These are phyloP conservation scores for Pachypanchax playfairii DNA, from an alignment of 2,113 vertebrate genomes.

Conservation along the genomic window DNA sequence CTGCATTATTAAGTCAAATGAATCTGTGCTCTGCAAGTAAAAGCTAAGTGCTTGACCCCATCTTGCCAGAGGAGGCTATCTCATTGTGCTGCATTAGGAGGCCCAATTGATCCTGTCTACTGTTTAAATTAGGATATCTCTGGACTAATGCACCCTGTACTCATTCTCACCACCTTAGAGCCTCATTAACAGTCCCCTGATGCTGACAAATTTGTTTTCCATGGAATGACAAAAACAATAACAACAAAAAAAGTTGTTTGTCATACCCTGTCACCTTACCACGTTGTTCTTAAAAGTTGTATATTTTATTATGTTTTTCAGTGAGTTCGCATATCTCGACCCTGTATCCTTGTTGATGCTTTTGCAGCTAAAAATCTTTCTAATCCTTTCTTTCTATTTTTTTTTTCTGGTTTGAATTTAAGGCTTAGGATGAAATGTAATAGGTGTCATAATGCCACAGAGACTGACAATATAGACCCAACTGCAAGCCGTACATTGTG, in stretches of 20 bases:
- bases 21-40: constrained; percentile 38
- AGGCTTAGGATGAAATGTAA: constrained; percentile 36
- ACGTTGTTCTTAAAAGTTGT: neutral
- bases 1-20: constrained; percentile 64
- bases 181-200: constrained; percentile 42
- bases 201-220: constrained; percentile 11
- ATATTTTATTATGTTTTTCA: constrained; percentile 34
- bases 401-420: constrained; percentile 10
- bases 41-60: constrained; percentile 64
- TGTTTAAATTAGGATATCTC: constrained; percentile 57
- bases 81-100: constrained; percentile 55
- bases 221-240: neutral
- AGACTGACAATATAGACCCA: constrained; percentile 56
- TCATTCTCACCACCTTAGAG: constrained; percentile 35
- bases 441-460: constrained; percentile 54
- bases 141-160: constrained; percentile 42
- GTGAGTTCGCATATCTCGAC: constrained; percentile 30
- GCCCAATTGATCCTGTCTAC: constrained; percentile 62
- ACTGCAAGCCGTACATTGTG: constrained; percentile 47
- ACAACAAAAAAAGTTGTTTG: too few relatives aligned
- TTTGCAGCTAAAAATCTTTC: constrained; percentile 13
- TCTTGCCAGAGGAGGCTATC: constrained; percentile 36
- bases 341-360: constrained; percentile 19
- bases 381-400: constrained; percentile 49
- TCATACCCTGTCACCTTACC: constrained; percentile 19